A percentile compares a stretch with the other conserved stretches of the same genome.
Evolutionary conservation across 2,113 vertebrate genomes (phyloP).

Genomic region (Salminus brasiliensis): DNA sequence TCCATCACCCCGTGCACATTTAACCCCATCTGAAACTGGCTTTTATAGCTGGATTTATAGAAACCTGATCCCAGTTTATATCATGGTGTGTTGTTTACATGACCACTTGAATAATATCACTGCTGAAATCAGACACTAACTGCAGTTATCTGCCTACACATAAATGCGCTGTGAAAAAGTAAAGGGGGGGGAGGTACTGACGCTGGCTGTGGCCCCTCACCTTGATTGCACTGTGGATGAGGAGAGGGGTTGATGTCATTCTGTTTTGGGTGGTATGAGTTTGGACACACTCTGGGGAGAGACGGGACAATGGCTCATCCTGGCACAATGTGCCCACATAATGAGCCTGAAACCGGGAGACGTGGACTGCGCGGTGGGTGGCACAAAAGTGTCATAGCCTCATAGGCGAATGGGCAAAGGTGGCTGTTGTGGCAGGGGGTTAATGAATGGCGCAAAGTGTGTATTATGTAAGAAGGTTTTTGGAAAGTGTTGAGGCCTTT

Average conservation of each 20-base stretch:
- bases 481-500: conserved; percentile 58
- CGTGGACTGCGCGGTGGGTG: conserved; percentile 73
- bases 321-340: conserved; percentile 71
- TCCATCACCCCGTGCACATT: too few relatives aligned
- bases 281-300: conserved; percentile 67
- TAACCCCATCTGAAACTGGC: too few relatives aligned
- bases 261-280: conserved; percentile 62
- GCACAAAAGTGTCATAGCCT: conserved; percentile 75
- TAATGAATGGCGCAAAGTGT: conserved; percentile 66
- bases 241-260: conserved; percentile 76
- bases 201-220: conserved; percentile 69
- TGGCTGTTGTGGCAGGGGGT: conserved; percentile 31
- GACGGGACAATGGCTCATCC: conserved; percentile 69
- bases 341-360: conserved; percentile 72
- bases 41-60: too few relatives aligned
- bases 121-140: not conserved
- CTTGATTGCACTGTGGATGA: conserved; percentile 68
- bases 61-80: too few relatives aligned
- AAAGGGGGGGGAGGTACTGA: conserved; percentile 58
- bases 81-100: too few relatives aligned
- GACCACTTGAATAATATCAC: too few relatives aligned
- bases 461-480: conserved; percentile 73
- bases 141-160: not conserved
- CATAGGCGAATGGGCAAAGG: not conserved
- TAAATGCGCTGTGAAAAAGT: conserved; percentile 55